These are phyloP conservation scores for Plutella xylostella DNA, from an alignment of 2,888 invertebrate genomes.

Conservation along the genomic window DNA sequence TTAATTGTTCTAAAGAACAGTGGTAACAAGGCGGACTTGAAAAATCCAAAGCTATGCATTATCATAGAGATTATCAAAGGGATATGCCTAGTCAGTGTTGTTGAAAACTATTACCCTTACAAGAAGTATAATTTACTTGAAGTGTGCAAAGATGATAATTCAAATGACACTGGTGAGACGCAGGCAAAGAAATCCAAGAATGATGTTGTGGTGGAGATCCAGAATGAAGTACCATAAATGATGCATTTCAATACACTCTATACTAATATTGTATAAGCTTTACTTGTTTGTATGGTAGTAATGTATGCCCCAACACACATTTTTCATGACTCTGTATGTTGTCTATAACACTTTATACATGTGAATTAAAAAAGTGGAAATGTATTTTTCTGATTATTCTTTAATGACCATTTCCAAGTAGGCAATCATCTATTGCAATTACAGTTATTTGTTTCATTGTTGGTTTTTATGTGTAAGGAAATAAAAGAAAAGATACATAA, in stretches of 20 bases:
- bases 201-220: constrained; percentile 14
- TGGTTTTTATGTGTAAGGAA: no score
- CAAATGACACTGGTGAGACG: constrained; percentile 46
- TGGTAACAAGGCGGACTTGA: constrained; percentile 82
- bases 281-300: neutral
- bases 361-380: no score
- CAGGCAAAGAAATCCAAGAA: constrained; percentile 58
- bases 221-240: neutral
- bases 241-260: neutral
- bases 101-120: constrained; percentile 81
- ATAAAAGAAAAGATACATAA: no score
- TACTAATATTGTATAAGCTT: neutral
- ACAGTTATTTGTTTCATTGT: no score
- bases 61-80: constrained; percentile 87
- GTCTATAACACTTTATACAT: no score
- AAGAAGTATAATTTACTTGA: constrained; percentile 90
- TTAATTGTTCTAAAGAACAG: constrained; percentile 76
- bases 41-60: constrained; percentile 80
- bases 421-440: no score
- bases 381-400: no score
- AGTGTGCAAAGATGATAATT: constrained; percentile 53
- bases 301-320: constrained; percentile 3
- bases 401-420: no score
- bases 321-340: no score
- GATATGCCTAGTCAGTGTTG: constrained; percentile 82